Base-by-base conservation (phyloP, 1,140 invertebrate species). In the Drosophila baimaii region DNA sequence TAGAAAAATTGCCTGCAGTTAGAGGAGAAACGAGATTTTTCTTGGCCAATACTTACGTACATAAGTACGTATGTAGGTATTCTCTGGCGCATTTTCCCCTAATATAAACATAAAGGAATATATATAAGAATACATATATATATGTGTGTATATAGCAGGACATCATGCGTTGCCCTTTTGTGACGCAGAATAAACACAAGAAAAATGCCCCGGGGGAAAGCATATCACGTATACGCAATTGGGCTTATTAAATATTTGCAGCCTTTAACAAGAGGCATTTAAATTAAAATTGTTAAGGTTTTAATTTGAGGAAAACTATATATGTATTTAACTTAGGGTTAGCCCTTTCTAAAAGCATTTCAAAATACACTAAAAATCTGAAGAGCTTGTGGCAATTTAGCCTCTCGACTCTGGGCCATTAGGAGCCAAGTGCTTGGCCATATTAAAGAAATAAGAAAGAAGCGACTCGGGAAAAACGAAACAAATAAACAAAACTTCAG, bases 1-100 rank as follows among this genome's bases (percentile, higher is more conserved):
- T 88, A 88, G 79, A 88, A 88, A 88, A 80, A 88, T 88, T 83
- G 79, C 79, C 83, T 88, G 83, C 79, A 88, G 77, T 78, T 90
- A 83, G 77, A 63, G 15, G 44, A 47, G 56, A 64, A 41, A 59
- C 52, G 47, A 55, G 33, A n/a, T 35, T 39, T 27, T 25, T 37
- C 44, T 12, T 4, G 4, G 9, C 15, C 15, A n/a, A 19, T 62
- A 72, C 46, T 12, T 41, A 31, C 29, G 10, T 31, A 31, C 29
- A 31, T 31, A 33, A 12, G 31, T n/a, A n/a, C n/a, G n/a, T 5
- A 49, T n/a, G 47, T 29, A 49, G 33, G 31, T 41, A n/a, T 58
- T 52, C 51, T 23, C 63, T 23, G 65, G 31, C n/a, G 49, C 68
- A 56, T 69, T 47, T 49, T 49, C 12, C 2, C 3, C 19, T 17